These are phyloP conservation scores for Diorhabda elongata DNA, from an alignment of 1,140 invertebrate species.

Conservation along the genomic window DNA sequence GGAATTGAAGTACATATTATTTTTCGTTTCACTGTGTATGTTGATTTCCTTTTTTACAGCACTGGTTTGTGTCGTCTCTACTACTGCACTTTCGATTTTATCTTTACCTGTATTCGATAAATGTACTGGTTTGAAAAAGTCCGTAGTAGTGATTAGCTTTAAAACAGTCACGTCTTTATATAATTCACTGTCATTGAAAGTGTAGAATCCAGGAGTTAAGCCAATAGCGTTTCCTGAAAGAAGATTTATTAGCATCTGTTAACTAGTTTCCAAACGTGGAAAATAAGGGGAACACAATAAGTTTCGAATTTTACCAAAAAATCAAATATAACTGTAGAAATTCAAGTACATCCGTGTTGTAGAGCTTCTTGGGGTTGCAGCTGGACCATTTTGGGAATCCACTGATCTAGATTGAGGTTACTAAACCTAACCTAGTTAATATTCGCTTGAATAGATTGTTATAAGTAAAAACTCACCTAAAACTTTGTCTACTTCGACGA, in stretches of 20 bases:
- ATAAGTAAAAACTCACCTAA: constrained; percentile 19
- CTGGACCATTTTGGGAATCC: too few relatives aligned
- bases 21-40: neutral
- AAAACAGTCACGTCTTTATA: constrained; percentile 39
- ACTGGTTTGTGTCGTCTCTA: neutral
- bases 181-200: constrained; percentile 41
- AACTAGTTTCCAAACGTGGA: too few relatives aligned
- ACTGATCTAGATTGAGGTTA: too few relatives aligned
- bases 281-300: too few relatives aligned
- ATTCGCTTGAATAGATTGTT: too few relatives aligned
- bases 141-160: constrained; percentile 30
- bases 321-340: too few relatives aligned
- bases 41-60: neutral
- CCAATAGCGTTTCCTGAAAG: constrained; percentile 28
- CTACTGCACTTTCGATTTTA: neutral
- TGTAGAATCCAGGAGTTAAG: constrained; percentile 36
- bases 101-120: neutral
- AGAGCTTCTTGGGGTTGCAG: too few relatives aligned
- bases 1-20: neutral
- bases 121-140: constrained; percentile 31
- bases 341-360: too few relatives aligned
- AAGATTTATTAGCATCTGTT: neutral
- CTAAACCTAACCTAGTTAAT: too few relatives aligned
- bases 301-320: too few relatives aligned
- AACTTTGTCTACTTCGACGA: constrained; percentile 34